phyloP scores from a whole-genome alignment of 2,797 vertebrate species.

The Tiaroga cobitis region DNA sequence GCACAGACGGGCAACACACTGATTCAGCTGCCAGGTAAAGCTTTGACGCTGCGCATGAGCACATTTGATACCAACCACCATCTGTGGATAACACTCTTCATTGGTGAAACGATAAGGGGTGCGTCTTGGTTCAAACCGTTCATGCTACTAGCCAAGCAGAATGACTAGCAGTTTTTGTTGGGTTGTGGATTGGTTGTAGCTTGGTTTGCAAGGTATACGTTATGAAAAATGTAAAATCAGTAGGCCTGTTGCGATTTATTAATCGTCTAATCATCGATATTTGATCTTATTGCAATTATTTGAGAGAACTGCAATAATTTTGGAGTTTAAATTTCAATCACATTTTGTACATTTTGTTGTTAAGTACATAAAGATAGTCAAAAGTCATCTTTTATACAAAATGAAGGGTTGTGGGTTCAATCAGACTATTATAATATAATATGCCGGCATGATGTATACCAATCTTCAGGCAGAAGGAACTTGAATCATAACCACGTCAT shows the following conservation, averaged over 20 bases:
- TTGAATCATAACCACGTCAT: too few species aligned
- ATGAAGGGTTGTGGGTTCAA: too few species aligned
- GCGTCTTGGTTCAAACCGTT: not conserved
- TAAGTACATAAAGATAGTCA: too few species aligned
- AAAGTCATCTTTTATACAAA: too few species aligned
- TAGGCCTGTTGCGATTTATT: not conserved
- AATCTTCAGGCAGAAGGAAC: too few species aligned
- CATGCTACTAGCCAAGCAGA: not conserved
- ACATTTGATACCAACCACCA: conserved; percentile 18
- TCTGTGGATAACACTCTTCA: conserved; percentile 4
- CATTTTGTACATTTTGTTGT: not conserved
- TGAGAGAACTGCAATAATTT: not conserved
- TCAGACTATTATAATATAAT: too few species aligned
- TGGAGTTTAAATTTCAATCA: not conserved
- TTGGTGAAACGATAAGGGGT: not conserved
- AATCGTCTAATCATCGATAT: not conserved
- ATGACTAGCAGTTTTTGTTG: not conserved
- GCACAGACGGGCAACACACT: conserved; percentile 69
- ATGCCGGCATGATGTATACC: too few species aligned
- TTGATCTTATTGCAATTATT: not conserved
- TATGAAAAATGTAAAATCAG: not conserved
- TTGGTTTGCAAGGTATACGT: not conserved
- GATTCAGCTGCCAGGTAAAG: conserved; percentile 74
- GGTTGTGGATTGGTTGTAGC: not conserved
- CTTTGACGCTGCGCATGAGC: not conserved